A percentile compares a stretch with the other conserved stretches of the same genome.
Evolutionary conservation across 2,113 vertebrate genomes (phyloP).

Genomic region (Mustela lutreola): DNA sequence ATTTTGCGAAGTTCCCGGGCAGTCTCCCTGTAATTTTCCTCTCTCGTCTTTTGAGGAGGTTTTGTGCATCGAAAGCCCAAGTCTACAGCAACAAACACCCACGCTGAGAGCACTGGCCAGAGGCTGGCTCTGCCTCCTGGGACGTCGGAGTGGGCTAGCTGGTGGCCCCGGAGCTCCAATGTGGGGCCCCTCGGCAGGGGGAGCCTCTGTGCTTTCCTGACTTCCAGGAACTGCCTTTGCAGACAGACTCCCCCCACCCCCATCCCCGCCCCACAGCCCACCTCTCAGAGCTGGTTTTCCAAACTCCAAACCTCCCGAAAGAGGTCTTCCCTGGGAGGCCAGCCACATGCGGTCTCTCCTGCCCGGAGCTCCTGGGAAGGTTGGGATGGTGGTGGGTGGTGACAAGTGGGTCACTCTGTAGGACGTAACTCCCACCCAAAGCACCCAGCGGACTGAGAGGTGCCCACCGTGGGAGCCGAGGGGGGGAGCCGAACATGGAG

Average conservation of each 20-base stretch:
- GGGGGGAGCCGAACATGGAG: accelerated
- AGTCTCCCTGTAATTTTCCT: background rate
- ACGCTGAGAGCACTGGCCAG: accelerated
- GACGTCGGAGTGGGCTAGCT: accelerated
- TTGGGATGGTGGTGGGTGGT: background rate
- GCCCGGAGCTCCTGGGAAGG: background rate
- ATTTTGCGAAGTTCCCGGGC: background rate
- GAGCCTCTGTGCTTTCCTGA: accelerated
- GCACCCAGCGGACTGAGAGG: background rate
- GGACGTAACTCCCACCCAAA: background rate
- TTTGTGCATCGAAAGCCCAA: background rate
- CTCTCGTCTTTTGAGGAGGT: background rate
- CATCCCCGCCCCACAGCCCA: accelerated
- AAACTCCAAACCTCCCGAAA: background rate
- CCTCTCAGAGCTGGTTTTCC: background rate
- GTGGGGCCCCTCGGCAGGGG: accelerated
- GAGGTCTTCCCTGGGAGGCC: background rate
- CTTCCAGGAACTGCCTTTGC: background rate
- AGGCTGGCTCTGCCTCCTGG: accelerated
- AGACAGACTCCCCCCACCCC: background rate
- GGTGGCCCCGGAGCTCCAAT: accelerated
- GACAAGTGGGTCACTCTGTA: background rate
- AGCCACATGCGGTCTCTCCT: background rate
- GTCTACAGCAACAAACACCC: background rate
- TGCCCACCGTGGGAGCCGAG: background rate